A percentile compares a stretch with the other conserved stretches of the same genome.
These are phyloP conservation scores for Ctena decussata DNA, from an alignment of 2,888 invertebrate genomes.

Conservation along the genomic window DNA sequence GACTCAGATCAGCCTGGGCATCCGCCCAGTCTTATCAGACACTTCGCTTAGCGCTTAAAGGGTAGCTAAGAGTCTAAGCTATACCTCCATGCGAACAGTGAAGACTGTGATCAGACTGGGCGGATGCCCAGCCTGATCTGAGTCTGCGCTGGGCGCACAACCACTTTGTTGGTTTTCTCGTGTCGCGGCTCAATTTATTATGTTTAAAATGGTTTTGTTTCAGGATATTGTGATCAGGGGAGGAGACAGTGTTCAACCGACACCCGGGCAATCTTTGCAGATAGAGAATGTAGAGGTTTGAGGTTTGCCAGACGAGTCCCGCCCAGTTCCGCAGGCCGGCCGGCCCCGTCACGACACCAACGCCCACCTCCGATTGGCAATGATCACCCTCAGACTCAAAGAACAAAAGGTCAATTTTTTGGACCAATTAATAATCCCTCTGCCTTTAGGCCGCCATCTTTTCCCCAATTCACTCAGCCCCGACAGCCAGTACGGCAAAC, in stretches of 20 bases:
- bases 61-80: too few relatives aligned
- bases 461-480: neutral
- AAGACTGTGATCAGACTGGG: too few relatives aligned
- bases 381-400: slow-evolving; percentile 36
- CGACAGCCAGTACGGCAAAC: neutral
- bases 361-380: slow-evolving; percentile 28
- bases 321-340: slow-evolving; percentile 1
- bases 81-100: too few relatives aligned
- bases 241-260: slow-evolving; percentile 3
- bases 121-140: too few relatives aligned
- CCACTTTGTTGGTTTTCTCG: too few relatives aligned
- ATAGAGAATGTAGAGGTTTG: neutral
- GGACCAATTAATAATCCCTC: neutral
- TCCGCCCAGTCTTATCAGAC: too few relatives aligned
- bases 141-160: too few relatives aligned
- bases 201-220: slow-evolving; percentile 1
- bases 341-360: neutral
- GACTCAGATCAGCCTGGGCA: too few relatives aligned
- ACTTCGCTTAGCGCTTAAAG: too few relatives aligned
- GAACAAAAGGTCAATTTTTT: neutral
- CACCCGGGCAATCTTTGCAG: neutral
- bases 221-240: slow-evolving; percentile 38
- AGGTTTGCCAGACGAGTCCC: neutral
- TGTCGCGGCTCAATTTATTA: too few relatives aligned
- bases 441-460: neutral